Evolutionary conservation across 2,113 vertebrate species (phyloP).

Genomic region (Oncorhynchus clarkii): DNA sequence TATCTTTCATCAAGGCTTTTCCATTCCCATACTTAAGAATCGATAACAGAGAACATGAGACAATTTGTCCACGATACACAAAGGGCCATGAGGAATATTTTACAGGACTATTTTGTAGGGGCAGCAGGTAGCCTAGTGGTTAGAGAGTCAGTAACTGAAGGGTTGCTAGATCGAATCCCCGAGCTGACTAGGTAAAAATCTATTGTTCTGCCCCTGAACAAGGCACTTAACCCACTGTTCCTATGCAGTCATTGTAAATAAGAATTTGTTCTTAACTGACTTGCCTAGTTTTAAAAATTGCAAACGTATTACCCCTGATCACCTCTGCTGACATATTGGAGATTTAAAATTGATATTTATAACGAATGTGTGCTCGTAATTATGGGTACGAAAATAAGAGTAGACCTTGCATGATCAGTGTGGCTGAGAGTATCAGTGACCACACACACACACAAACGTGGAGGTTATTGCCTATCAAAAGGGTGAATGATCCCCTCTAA

Average conservation of each 20-base stretch:
- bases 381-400: constrained; percentile 9
- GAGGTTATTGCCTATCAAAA: constrained; percentile 18
- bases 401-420: background rate
- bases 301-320: constrained; percentile 1
- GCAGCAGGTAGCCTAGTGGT: no score
- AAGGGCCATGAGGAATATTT: background rate
- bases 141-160: no score
- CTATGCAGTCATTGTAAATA: no score
- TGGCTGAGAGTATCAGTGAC: constrained; percentile 6
- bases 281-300: background rate
- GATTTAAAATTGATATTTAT: background rate
- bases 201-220: no score
- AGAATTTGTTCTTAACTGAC: no score
- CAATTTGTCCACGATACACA: background rate
- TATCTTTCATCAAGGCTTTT: background rate
- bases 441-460: background rate
- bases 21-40: background rate
- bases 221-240: no score
- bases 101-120: background rate
- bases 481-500: constrained; percentile 28
- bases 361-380: constrained; percentile 3
- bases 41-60: background rate
- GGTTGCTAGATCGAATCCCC: no score
- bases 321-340: background rate
- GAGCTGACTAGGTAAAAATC: no score